Percentiles rank a stretch among this genome's conserved stretches.
These are phyloP conservation scores for Leptinotarsa peninsularis DNA, from an alignment of 2,888 invertebrate genomes.

Conservation along the genomic window DNA sequence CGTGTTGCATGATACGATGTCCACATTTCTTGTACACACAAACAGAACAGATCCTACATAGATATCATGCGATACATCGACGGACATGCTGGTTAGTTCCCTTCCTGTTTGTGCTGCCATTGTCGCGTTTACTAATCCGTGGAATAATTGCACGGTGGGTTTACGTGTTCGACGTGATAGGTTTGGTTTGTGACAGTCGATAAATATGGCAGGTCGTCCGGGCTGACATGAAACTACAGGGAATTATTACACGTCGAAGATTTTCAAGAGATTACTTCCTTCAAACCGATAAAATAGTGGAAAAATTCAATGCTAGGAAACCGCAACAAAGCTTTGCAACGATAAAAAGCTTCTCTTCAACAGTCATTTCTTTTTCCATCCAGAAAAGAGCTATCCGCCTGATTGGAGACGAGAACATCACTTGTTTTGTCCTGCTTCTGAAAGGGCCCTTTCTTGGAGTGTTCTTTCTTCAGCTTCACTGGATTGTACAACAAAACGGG, in stretches of 20 bases:
- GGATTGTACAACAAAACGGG: too few relatives aligned
- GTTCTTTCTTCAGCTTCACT: too few relatives aligned
- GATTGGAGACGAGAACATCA: too few relatives aligned
- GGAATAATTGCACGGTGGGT: slow-evolving; percentile 41
- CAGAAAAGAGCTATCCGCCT: too few relatives aligned
- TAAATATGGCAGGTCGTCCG: background rate
- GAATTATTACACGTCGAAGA: background rate
- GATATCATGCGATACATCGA: slow-evolving; percentile 44
- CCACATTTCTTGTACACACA: slow-evolving; percentile 52
- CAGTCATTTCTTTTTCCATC: too few relatives aligned
- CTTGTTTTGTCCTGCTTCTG: too few relatives aligned
- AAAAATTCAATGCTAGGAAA: too few relatives aligned
- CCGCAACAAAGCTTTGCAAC: too few relatives aligned
- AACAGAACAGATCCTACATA: slow-evolving; percentile 50
- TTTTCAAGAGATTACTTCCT: background rate
- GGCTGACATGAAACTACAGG: background rate
- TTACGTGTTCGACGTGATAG: background rate
- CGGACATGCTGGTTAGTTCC: slow-evolving; percentile 54
- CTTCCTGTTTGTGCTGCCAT: slow-evolving; percentile 47
- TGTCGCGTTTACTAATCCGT: slow-evolving; percentile 50
- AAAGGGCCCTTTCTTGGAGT: too few relatives aligned
- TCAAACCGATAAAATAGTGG: background rate
- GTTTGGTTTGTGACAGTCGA: slow-evolving; percentile 10
- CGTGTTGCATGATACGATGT: slow-evolving; percentile 58
- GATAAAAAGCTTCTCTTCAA: too few relatives aligned